Percentiles rank a stretch among this genome's conserved stretches.
These are phyloP conservation scores for Petrolisthes manimaculis DNA, from an alignment of 2,888 invertebrate species.

Conservation along the genomic window DNA sequence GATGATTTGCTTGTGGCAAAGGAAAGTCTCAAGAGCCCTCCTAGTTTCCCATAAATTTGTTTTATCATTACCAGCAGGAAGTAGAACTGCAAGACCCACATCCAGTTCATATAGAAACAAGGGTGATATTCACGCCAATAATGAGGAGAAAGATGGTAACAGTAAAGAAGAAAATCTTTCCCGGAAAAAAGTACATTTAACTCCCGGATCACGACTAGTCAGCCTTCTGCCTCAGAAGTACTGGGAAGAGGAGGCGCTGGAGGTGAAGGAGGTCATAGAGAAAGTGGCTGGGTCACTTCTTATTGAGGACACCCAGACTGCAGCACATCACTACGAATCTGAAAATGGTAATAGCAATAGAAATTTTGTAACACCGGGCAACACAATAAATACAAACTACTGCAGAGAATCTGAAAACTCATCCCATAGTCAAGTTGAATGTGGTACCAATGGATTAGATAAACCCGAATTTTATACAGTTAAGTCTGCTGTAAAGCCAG, in stretches of 20 bases:
- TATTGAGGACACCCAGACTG: neutral
- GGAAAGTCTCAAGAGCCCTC: neutral
- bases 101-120: no score
- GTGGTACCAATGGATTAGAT: no score
- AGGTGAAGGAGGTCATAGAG: constrained; percentile 5
- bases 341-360: neutral
- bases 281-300: constrained; percentile 1
- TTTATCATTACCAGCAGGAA: no score
- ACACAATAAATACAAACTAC: no score
- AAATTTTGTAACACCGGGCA: neutral
- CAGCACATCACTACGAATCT: neutral
- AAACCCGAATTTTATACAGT: no score
- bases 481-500: no score
- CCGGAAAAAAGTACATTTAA: neutral
- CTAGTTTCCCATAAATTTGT: no score
- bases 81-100: no score
- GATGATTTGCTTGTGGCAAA: neutral
- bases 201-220: neutral
- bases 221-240: neutral
- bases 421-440: no score
- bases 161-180: neutral
- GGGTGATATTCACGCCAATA: no score
- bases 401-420: no score
- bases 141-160: no score
- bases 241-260: neutral